A percentile compares a stretch with the other conserved stretches of the same genome.
Evolutionary conservation across 2,797 vertebrate species (phyloP).

Genomic region (Pangasius macronema): DNA sequence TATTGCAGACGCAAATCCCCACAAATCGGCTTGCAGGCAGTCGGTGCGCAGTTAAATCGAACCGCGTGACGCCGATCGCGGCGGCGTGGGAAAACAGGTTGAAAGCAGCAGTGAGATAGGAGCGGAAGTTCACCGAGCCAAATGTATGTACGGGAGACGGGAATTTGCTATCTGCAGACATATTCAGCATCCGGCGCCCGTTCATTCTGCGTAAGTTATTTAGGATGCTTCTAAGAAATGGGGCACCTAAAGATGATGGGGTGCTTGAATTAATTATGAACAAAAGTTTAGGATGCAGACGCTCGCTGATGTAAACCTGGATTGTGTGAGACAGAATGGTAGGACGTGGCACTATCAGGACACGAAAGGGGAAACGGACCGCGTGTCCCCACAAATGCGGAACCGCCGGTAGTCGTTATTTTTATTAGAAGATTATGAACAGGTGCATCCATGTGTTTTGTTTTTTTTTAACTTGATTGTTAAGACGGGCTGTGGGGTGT

Average conservation of each 20-base stretch:
- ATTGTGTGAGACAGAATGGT: neutral
- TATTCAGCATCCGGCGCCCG: slow-evolving; percentile 63
- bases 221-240: neutral
- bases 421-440: neutral
- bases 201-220: slow-evolving; percentile 74
- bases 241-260: neutral
- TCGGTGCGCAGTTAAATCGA: slow-evolving; percentile 34
- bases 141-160: slow-evolving; percentile 56
- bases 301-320: neutral
- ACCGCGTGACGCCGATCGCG: slow-evolving; percentile 46
- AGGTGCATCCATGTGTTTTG: neutral
- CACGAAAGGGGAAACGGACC: neutral
- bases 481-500: neutral
- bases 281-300: slow-evolving; percentile 31
- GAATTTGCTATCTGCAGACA: slow-evolving; percentile 46
- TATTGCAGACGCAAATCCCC: slow-evolving; percentile 25
- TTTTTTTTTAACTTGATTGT: neutral
- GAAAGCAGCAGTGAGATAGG: slow-evolving; percentile 22
- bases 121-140: slow-evolving; percentile 70
- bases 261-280: neutral
- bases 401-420: neutral
- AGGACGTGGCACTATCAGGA: slow-evolving; percentile 12
- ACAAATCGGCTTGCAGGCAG: slow-evolving; percentile 46
- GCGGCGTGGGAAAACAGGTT: slow-evolving; percentile 40
- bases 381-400: neutral